Percentiles rank a stretch among this genome's conserved stretches.
Evolutionary conservation across 2,888 invertebrate genomes (phyloP).

Genomic region (Drosophila silvestris): DNA sequence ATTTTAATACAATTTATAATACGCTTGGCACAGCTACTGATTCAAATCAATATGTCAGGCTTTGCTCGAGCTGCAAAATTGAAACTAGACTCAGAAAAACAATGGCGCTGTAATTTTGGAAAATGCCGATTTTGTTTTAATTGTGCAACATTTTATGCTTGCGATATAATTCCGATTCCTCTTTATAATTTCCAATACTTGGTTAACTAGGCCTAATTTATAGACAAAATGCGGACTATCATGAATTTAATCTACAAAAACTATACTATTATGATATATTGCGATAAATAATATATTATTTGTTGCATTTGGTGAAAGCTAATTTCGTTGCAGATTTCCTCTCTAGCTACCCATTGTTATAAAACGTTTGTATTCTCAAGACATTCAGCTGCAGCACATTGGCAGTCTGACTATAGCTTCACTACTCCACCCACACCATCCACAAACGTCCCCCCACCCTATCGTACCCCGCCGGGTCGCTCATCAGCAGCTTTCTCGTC

Average conservation of each 20-base stretch:
- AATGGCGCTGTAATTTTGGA: not conserved
- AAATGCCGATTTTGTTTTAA: not conserved
- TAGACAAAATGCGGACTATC: not conserved
- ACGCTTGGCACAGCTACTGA: not conserved
- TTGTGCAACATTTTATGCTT: not conserved
- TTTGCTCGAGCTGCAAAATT: not conserved
- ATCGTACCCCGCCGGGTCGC: not conserved
- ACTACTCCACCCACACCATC: not conserved
- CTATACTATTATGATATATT: not conserved
- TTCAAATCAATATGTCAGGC: not conserved
- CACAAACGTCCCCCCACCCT: not conserved
- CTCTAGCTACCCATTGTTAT: constrained; percentile 21
- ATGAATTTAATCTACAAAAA: not conserved
- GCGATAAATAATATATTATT: not conserved
- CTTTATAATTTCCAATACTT: not conserved
- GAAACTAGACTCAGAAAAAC: too few species aligned
- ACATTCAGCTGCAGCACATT: constrained; percentile 16
- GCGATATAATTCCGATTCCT: not conserved
- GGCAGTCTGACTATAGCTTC: constrained; percentile 17
- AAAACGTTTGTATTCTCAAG: constrained; percentile 26
- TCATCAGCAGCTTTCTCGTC: constrained; percentile 59
- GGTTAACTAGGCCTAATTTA: not conserved
- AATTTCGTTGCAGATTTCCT: not conserved
- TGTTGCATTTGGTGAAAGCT: not conserved
- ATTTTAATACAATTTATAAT: not conserved